Base-by-base conservation (phyloP, 2,113 vertebrate species). In the Platysteira castanea region DNA sequence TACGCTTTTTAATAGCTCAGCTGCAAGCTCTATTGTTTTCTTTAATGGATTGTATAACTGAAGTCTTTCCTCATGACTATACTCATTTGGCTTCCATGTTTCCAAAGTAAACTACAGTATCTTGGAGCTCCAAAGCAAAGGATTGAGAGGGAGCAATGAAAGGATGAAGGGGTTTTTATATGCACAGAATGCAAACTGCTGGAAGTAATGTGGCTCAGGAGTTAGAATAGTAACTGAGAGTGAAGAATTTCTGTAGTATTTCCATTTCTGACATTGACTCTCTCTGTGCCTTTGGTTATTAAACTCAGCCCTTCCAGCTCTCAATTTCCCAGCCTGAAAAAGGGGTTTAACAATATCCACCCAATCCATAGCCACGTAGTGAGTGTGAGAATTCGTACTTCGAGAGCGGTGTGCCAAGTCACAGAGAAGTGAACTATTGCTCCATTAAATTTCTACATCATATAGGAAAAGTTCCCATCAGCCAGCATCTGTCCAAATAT, bases 1-100 rank as follows among this genome's bases (percentile, higher is more conserved):
- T 98, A 98, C 97, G 96, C 98, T 98, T 98, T 98, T 98, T 98
- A 98, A 98, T 98, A 98, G 98, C 98, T 98, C 98, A 98, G 98
- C 98, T 98, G 98, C 98, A 98, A 98, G 98, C 98, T 97, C 98
- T 96, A 98, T 98, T 98, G 98, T 98, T 98, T 98, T 98, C 97
- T 98, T 98, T 98, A 98, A 98, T 98, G 97, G 98, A 98, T 98
- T 98, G 98, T 98, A 98, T 98, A 98, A 98, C 98, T 98, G 98
- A 98, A 98, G 98, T 98, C 98, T 98, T 98, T 98, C 98, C 98
- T 98, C 96, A 97, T 98, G 97, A 98, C 98, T 98, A 98, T 98
- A 98, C 97, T 97, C 97, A 97, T 98, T 98, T 98, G 98, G 98
- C 98, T 98, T 98, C 97, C 97, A 92, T 97, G 95, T 98, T 98